Conservation (phyloP, 2,797 vertebrate species). For the Triplophysa yarkandensis region DNA sequence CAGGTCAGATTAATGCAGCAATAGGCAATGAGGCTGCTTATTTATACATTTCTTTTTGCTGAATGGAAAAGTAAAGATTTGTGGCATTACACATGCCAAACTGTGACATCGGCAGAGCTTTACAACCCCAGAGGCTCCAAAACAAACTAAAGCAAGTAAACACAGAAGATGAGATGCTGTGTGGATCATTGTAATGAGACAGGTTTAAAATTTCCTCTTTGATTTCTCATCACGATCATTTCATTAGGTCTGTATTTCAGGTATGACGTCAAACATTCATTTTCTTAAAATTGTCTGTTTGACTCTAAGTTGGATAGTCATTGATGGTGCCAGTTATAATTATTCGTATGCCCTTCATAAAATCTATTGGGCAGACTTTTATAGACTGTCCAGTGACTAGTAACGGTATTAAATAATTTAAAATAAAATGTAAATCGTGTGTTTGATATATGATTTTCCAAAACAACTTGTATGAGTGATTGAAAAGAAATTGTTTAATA, state of each 20-base stretch:
- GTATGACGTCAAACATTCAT: background rate
- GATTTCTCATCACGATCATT: conserved; percentile 21
- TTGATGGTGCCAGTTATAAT: too few relatives aligned
- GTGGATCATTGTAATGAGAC: conserved; percentile 3
- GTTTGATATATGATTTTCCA: too few relatives aligned
- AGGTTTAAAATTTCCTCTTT: background rate
- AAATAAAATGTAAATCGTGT: too few relatives aligned
- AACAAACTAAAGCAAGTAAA: conserved; percentile 40
- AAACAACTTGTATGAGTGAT: too few relatives aligned
- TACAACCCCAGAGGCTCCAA: conserved; percentile 19
- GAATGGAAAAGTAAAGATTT: conserved; percentile 39
- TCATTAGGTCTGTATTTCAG: background rate
- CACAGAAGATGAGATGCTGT: conserved; percentile 7
- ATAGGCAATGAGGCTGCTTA: conserved; percentile 18
- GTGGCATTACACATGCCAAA: conserved; percentile 31
- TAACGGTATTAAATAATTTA: too few relatives aligned
- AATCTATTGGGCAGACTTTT: too few relatives aligned
- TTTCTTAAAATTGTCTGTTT: background rate
- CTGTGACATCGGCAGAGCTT: conserved; percentile 24
- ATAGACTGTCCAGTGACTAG: too few relatives aligned
- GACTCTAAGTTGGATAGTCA: too few relatives aligned
- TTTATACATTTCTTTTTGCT: conserved; percentile 41
- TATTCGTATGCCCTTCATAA: too few relatives aligned
- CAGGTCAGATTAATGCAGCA: conserved; percentile 44
- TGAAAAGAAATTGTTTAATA: too few relatives aligned